Percentiles rank a stretch among this genome's conserved stretches.
These are phyloP conservation scores for Abrostola triplasia DNA, from an alignment of 2,888 invertebrate species.

Conservation along the genomic window DNA sequence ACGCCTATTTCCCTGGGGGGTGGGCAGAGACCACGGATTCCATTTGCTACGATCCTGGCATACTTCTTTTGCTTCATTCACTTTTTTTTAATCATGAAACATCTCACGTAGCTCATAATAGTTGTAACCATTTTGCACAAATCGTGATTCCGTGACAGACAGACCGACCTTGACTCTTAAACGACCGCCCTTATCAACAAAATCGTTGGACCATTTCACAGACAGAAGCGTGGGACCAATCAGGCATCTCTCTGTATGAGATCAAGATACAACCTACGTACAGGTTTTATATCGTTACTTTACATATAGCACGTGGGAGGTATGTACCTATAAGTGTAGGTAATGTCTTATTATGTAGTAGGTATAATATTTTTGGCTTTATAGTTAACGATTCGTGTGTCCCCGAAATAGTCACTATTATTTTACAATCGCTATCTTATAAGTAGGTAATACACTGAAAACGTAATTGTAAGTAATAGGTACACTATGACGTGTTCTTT, in stretches of 20 bases:
- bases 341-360: not conserved
- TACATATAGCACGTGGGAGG: not conserved
- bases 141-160: conserved; percentile 14
- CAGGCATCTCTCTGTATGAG: conserved; percentile 30
- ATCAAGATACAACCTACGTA: conserved; percentile 37
- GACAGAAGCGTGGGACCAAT: conserved; percentile 44
- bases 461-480: too few species aligned
- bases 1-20: too few species aligned
- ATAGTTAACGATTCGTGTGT: not conserved
- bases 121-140: too few species aligned
- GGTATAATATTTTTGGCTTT: not conserved
- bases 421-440: too few species aligned
- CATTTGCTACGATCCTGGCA: too few species aligned
- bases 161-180: conserved; percentile 41
- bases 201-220: conserved; percentile 45
- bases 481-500: too few species aligned
- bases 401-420: too few species aligned
- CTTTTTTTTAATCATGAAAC: too few species aligned
- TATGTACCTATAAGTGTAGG: not conserved
- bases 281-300: conserved; percentile 12
- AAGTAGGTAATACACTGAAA: too few species aligned
- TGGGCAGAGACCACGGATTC: too few species aligned
- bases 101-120: too few species aligned
- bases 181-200: conserved; percentile 30
- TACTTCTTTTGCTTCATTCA: too few species aligned